Conservation (phyloP, 2,797 vertebrate species). For the Dallia pectoralis region DNA sequence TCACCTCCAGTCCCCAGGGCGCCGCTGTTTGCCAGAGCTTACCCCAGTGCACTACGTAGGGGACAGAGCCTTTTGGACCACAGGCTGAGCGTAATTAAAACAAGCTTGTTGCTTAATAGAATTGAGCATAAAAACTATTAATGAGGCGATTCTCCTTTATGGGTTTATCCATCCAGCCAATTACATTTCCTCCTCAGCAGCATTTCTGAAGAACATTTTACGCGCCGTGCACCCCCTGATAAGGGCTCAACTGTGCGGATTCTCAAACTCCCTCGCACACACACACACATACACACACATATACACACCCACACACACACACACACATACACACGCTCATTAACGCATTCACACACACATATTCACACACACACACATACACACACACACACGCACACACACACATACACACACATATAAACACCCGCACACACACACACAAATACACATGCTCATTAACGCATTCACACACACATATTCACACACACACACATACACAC, state of each 20-base stretch:
- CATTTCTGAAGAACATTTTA: constrained; percentile 36
- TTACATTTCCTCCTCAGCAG: constrained; percentile 51
- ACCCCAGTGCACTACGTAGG: background rate
- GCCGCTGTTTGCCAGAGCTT: background rate
- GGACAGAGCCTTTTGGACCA: constrained; percentile 1
- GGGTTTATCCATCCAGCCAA: constrained; percentile 56
- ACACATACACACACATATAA: background rate
- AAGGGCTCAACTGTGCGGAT: constrained; percentile 33
- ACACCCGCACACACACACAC: background rate
- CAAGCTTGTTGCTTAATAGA: constrained; percentile 64
- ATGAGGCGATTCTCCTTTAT: constrained; percentile 51
- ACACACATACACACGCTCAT: constrained; percentile 12
- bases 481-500: background rate
- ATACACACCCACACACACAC: constrained; percentile 15
- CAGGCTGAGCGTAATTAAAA: constrained; percentile 73
- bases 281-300: constrained; percentile 23
- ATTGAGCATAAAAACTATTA: constrained; percentile 62
- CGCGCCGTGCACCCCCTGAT: constrained; percentile 23
- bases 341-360: background rate
- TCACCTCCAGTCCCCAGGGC: background rate
- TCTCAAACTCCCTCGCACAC: constrained; percentile 29
- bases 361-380: constrained; percentile 19
- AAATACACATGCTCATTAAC: background rate
- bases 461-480: too few species aligned
- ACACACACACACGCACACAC: constrained; percentile 16